Evolutionary conservation across 2,797 vertebrate genomes (phyloP), one percentile per base, ranked within the genome.

Genomic region (Cossypha caffra): DNA sequence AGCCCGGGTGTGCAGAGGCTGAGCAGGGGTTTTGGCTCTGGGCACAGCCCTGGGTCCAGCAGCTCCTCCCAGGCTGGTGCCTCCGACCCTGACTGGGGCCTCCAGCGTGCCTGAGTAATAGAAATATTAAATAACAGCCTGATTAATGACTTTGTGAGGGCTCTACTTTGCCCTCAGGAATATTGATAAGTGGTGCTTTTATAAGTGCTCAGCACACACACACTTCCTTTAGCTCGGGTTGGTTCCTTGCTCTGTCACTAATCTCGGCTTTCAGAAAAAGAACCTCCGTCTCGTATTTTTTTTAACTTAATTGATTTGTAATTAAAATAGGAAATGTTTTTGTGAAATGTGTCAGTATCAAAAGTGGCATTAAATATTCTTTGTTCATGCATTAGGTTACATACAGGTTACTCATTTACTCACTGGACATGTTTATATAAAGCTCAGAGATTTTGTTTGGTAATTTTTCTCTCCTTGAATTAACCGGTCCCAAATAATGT

Each of bases 71-170:
- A 91, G 35, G 57, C 87, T 19, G 64, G 45, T 25, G 81, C 81
- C 91, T 94, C 93, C 90, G 78, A 94, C 1, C 68, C 79, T 94
- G 94, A 90, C 35, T 88, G 93, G 89, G 81, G 72, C 93, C 91
- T 69, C 62, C 33, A 1, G 78, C 95, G 92, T 38, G 72, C 91
- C 18, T 21, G 48, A 28, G 61, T 54, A 90, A 77, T 43, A 90
- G 95, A 52, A 96, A 74, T 94, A 80, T 80, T 86, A 93, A 96
- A 90, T 93, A 96, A 74, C 75, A 45, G 4, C 1, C 13, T 92
- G 91, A 95, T 95, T 93, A 96, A 96, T 95, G 94, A 16, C 87
- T 83, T 37, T 50, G 77, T 55, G 64, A 78, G n/a, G 85, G 87
- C 67, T 79, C 91, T 67, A 0, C 90, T 80, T 33, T 10, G 48